These are phyloP conservation scores for Trissolcus brochymenae DNA, from an alignment of 2,888 invertebrate genomes.

Conservation along the genomic window DNA sequence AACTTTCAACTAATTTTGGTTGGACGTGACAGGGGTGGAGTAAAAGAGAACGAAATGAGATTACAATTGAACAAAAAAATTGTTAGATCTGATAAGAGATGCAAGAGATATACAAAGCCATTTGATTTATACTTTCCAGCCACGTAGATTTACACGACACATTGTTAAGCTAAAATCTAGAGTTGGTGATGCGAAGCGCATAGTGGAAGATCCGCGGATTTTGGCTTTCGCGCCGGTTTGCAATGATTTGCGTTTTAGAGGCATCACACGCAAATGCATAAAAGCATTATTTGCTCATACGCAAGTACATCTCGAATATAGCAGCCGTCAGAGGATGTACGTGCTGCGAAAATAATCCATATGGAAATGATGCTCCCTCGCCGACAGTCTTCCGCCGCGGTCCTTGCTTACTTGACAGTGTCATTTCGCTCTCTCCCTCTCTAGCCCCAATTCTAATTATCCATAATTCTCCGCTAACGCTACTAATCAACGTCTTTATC, in stretches of 20 bases:
- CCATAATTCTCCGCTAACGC: slow-evolving; percentile 22
- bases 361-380: slow-evolving; percentile 62
- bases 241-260: slow-evolving; percentile 58
- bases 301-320: slow-evolving; percentile 53
- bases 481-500: slow-evolving; percentile 26
- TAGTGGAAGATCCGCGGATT: slow-evolving; percentile 31
- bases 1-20: background rate
- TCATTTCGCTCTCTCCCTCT: slow-evolving; percentile 2
- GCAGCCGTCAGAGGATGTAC: slow-evolving; percentile 28
- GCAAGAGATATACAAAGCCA: background rate
- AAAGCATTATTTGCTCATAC: slow-evolving; percentile 67
- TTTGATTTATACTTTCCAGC: slow-evolving; percentile 19
- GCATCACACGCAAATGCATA: slow-evolving; percentile 65
- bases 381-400: slow-evolving; percentile 26
- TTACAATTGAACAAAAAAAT: background rate
- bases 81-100: background rate
- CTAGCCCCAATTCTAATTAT: slow-evolving; percentile 37
- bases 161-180: slow-evolving; percentile 30
- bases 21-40: too few species aligned
- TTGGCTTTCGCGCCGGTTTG: slow-evolving; percentile 21
- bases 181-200: slow-evolving; percentile 26
- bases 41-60: too few species aligned
- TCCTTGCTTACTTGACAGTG: slow-evolving; percentile 22
- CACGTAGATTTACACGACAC: slow-evolving; percentile 31
- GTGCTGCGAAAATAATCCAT: slow-evolving; percentile 61